Conservation (phyloP, 2,113 vertebrate species). For the Todiramphus saurophagus region DNA sequence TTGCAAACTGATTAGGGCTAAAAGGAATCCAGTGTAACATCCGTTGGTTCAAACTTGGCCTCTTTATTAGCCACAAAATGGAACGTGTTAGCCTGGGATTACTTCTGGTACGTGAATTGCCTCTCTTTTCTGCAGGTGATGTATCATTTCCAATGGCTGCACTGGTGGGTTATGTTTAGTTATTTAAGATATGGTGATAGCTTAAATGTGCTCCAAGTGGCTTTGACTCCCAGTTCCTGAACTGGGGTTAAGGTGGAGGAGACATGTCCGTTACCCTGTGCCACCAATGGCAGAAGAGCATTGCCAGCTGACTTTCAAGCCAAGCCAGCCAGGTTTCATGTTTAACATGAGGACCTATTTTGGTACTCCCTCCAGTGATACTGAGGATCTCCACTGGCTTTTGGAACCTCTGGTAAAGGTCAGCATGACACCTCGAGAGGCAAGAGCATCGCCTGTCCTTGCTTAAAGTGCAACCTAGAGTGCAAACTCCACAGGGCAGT, state of each 20-base stretch:
- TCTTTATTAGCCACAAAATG: not conserved
- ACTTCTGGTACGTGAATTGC: rapidly evolving
- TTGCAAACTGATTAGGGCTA: not conserved
- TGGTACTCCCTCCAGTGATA: not conserved
- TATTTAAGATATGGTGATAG: not conserved
- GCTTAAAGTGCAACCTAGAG: not conserved
- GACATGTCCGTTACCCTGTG: not conserved
- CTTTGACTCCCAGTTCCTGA: not conserved
- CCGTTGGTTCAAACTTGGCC: not conserved
- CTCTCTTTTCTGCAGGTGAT: not conserved
- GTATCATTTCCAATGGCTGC: not conserved
- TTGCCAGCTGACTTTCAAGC: not conserved
- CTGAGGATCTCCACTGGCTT: not conserved
- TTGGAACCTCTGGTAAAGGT: not conserved
- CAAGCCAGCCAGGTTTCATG: not conserved
- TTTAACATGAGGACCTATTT: not conserved
- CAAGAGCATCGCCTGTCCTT: not conserved
- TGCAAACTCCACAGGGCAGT: not conserved
- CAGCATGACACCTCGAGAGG: rapidly evolving
- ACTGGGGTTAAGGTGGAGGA: not conserved
- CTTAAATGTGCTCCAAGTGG: not conserved
- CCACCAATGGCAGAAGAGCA: rapidly evolving
- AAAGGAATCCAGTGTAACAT: not conserved
- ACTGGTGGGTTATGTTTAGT: not conserved
- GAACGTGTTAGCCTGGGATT: not conserved